Conservation (phyloP, 2,888 invertebrate species). For the Parascotia fuliginaria region DNA sequence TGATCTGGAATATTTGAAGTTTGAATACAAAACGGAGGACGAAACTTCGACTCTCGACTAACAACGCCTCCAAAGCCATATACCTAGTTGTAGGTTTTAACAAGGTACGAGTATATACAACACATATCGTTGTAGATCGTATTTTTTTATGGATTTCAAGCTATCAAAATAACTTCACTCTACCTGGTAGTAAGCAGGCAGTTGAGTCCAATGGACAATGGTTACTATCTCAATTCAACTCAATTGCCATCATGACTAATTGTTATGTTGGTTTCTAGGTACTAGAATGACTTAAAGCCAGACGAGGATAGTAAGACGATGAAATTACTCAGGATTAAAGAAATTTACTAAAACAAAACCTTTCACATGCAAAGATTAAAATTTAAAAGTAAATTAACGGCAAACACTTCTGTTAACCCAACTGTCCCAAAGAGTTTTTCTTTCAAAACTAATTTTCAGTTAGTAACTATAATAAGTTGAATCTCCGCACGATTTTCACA, state of each 20-base stretch:
- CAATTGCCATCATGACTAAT: no score
- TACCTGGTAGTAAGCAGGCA: no score
- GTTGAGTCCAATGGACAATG: no score
- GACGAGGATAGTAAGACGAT: no score
- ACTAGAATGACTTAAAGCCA: no score
- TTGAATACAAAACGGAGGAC: conserved; percentile 25
- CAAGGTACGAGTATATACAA: neutral
- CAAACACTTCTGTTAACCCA: conserved; percentile 32
- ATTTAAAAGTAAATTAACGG: neutral
- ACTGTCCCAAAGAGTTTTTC: conserved; percentile 35
- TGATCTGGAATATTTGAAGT: conserved; percentile 16
- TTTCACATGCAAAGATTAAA: neutral
- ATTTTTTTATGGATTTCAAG: no score
- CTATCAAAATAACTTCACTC: no score
- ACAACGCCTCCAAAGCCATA: neutral
- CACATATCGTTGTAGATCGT: no score
- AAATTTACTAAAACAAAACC: neutral
- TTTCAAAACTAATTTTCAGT: conserved; percentile 36
- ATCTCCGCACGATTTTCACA: conserved; percentile 27
- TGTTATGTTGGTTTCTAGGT: no score
- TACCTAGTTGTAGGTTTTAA: neutral
- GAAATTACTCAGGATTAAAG: no score
- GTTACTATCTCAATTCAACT: no score
- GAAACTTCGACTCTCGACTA: neutral
- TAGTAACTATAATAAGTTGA: conserved; percentile 42